phyloP scores from a whole-genome alignment of 2,888 invertebrate species.

The Synanthedon vespiformis region DNA sequence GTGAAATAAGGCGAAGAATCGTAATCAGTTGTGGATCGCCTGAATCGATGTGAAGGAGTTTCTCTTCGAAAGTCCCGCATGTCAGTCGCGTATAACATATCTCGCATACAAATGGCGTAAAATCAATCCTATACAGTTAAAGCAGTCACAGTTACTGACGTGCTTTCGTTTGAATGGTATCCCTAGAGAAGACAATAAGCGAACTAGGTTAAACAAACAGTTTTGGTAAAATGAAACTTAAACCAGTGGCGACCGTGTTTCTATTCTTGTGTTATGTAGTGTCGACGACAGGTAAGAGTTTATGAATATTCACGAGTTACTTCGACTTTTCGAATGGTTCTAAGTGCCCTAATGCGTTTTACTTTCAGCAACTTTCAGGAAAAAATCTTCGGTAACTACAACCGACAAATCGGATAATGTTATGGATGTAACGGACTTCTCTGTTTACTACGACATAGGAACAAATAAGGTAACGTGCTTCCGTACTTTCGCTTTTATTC shows the following conservation, averaged over 20 bases:
- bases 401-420: slow-evolving; percentile 17
- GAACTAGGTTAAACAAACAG: slow-evolving; percentile 19
- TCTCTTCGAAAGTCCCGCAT: slow-evolving; percentile 69
- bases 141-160: slow-evolving; percentile 41
- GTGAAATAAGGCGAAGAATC: slow-evolving; percentile 17
- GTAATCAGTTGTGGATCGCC: neutral
- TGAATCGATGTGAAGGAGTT: slow-evolving; percentile 43
- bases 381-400: neutral
- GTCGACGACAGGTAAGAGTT: slow-evolving; percentile 27
- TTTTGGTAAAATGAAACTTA: slow-evolving; percentile 39
- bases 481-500: neutral
- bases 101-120: slow-evolving; percentile 60
- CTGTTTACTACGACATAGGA: slow-evolving; percentile 54
- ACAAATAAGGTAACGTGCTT: slow-evolving; percentile 47
- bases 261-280: slow-evolving; percentile 26
- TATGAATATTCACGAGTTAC: neutral
- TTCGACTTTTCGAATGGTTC: neutral
- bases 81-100: slow-evolving; percentile 46
- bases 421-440: slow-evolving; percentile 61
- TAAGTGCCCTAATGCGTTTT: neutral
- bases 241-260: slow-evolving; percentile 18
- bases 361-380: neutral
- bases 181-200: slow-evolving; percentile 48
- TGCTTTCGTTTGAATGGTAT: slow-evolving; percentile 53
- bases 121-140: slow-evolving; percentile 37